Evolutionary conservation across 1,140 invertebrate species (phyloP).

Genomic region (Nixonia krombeini): DNA sequence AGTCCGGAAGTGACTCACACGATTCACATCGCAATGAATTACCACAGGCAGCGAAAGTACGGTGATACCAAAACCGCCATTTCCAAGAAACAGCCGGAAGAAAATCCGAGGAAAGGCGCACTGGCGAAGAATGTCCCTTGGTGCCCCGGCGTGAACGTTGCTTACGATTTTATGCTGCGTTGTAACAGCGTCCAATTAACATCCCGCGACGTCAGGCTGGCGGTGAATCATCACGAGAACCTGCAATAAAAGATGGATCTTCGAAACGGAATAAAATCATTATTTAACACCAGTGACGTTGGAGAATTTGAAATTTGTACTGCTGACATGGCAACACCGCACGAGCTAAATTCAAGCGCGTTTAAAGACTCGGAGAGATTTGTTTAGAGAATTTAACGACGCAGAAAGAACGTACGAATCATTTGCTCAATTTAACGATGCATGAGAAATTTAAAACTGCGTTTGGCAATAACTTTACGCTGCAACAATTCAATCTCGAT

Average conservation of each 20-base stretch:
- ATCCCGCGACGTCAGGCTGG: slow-evolving; percentile 49
- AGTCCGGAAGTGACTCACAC: slow-evolving; percentile 64
- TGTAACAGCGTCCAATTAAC: slow-evolving; percentile 60
- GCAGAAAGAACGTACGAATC: no score
- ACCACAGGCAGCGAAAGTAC: slow-evolving; percentile 37
- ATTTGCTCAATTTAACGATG: no score
- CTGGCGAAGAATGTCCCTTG: slow-evolving; percentile 8
- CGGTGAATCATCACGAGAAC: slow-evolving; percentile 9
- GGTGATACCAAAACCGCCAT: slow-evolving; percentile 4
- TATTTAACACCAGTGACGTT: no score
- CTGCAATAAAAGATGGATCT: background rate
- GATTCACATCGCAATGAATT: slow-evolving; percentile 64
- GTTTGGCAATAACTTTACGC: no score
- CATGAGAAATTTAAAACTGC: no score
- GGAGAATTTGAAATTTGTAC: no score
- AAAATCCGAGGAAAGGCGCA: background rate
- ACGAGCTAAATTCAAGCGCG: no score
- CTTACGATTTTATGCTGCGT: slow-evolving; percentile 62
- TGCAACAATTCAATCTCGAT: no score
- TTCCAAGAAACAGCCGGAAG: background rate
- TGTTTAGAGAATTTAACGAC: no score
- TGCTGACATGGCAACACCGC: no score
- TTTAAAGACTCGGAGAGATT: no score
- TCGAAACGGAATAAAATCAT: no score
- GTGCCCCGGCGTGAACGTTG: slow-evolving; percentile 49